Base-by-base conservation (phyloP, 2,797 vertebrate species). In the Acropternis orthonyx region DNA sequence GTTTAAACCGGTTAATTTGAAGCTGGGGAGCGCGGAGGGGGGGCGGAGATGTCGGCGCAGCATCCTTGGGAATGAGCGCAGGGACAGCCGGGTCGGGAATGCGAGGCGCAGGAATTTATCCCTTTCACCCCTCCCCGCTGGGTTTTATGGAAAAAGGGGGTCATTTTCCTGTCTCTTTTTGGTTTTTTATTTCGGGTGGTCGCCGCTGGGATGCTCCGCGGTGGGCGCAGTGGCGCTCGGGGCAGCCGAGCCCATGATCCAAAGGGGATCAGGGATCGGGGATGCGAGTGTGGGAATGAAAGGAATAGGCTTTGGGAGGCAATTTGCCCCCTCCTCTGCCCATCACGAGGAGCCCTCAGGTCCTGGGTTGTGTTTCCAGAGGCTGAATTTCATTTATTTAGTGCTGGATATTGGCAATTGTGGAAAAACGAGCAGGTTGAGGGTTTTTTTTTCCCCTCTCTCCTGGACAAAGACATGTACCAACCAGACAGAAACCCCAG, bases 311-410 rank as follows among this genome's bases (percentile, higher is more conserved):
- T 37, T 12, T 9, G 37, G 37, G 37, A 37, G 37, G 37, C 37
- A 37, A 37, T 37, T 37, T 12, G 9, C 37, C 37, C 37, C 37
- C 37, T 37, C 37, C 37, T 12, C 37, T 37, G 48, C 59, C 10
- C 65, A 61, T 63, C 23, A 17, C 46, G 83, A 82, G 95, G 84
- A 96, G 92, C 73, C 93, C 93, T 94, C 44, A 82, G 97, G 96
- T 97, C 95, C 79, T 72, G 91, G 89, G 83, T 85, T 89, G 15
- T 88, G 19, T 97, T 95, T 92, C 92, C 94, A 9, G 68, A 59
- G 92, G 44, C 82, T 95, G 93, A 55, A 94, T 97, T 97, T 96
- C 87, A 44, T 97, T 93, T 49, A 55, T 58, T 92, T 78, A 72
- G 59, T 85, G 79, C 81, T 85, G 82, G 44, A 92, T 89, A 74